Conservation (phyloP, 2,113 vertebrate genomes). For the Alligator mississippiensis region DNA sequence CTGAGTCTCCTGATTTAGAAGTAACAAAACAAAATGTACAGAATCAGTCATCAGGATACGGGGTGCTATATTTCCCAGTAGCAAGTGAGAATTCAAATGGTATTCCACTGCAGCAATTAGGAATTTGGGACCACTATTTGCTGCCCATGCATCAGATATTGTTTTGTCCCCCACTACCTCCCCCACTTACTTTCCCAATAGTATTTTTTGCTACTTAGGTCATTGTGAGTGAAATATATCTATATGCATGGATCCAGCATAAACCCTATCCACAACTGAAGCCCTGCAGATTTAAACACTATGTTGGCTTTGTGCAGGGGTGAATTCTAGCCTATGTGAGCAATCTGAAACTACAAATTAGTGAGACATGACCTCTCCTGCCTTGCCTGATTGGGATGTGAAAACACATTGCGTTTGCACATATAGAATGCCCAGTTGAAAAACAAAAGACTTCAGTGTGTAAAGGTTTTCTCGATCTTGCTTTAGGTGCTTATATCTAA, state of each 20-base stretch:
- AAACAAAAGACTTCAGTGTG: too few species aligned
- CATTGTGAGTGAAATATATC: not conserved
- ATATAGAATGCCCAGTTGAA: not conserved
- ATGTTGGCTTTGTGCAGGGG: not conserved
- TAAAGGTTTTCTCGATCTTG: too few species aligned
- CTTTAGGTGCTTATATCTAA: too few species aligned
- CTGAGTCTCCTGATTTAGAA: not conserved
- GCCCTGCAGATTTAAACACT: not conserved
- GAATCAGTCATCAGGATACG: accelerated
- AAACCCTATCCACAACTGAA: not conserved
- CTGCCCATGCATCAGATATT: not conserved
- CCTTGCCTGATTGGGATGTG: not conserved
- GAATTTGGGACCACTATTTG: not conserved
- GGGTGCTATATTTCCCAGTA: not conserved
- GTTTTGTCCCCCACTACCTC: not conserved
- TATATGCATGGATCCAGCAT: not conserved
- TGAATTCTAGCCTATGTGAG: not conserved
- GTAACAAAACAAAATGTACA: not conserved
- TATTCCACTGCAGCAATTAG: not conserved
- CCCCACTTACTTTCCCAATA: not conserved
- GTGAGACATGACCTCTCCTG: not conserved
- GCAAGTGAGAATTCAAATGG: not conserved
- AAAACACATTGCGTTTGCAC: not conserved
- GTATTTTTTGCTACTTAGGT: not conserved
- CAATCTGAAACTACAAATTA: not conserved